Evolutionary conservation across 2,888 invertebrate genomes (phyloP), one percentile per base, ranked within the genome.

Genomic region (Opisthograptis luteolata): DNA sequence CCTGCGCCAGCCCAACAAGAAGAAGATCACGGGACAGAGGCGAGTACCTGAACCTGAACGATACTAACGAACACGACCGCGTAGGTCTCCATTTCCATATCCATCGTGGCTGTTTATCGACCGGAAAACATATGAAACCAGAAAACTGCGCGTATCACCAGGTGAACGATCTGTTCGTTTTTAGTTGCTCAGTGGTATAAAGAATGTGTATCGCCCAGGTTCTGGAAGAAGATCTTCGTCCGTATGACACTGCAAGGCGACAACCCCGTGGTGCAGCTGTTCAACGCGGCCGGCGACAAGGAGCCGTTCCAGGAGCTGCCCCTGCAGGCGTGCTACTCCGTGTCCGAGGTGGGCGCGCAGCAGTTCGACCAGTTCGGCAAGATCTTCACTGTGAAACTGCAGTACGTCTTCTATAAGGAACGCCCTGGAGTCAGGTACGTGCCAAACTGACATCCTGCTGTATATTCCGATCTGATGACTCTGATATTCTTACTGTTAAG

Each of bases 341-440:
- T 98, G 32, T 98, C 98, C 2, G 98, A 98, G 55, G 95, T 98
- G 35, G 96, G 96, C 37, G 97, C 98, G 22, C 99, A 99, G 87
- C 99, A 99, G 81, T 99, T 97, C 79, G 99, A 99, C 87, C 97
- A 98, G 82, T 99, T 96, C 81, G 99, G 99, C 19, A 99, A 99
- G 91, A 99, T 99, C 68, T 99, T 99, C 91, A 99, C 99, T 0
- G 94, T 99, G 46, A 99, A 98, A 81, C 87, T 98, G 62, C 99
- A 99, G 83, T 99, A 98, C 78, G 96, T 99, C 45, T 98, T 99
- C 84, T 99, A 99, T 84, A 98, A 99, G 83, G 99, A 99, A 83
- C 92, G 99, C 7, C 98, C 99, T 0, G 99, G 99, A 1, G 97
- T 98, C 10, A 81, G 90, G 89, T 88, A 45, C 17, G 46, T 15